phyloP scores from a whole-genome alignment of 2,797 vertebrate genomes.

The Martes flavigula region DNA sequence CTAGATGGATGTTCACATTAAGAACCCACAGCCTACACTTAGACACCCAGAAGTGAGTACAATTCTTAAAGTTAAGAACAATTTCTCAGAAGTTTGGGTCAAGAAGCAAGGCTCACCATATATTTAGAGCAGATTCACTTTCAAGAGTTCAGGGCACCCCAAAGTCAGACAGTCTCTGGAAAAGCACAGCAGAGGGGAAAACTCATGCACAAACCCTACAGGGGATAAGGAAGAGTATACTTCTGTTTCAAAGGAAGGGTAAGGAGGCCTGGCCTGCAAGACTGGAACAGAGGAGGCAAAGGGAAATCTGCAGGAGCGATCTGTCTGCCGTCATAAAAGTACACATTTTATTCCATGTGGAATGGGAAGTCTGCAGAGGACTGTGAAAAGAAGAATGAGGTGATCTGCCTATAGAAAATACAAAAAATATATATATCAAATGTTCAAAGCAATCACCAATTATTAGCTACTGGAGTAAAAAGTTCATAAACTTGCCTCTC shows the following conservation, averaged over 20 bases:
- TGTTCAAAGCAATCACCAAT: not conserved
- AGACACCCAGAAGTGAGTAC: not conserved
- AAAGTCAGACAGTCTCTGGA: not conserved
- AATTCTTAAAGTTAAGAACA: not conserved
- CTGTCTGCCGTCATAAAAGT: not conserved
- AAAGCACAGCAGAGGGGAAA: not conserved
- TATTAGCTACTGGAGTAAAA: not conserved
- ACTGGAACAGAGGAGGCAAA: not conserved
- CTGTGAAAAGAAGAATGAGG: not conserved
- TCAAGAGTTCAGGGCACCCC: not conserved
- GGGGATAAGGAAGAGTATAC: fast-evolving
- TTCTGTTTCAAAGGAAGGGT: not conserved
- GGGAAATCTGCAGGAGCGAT: not conserved
- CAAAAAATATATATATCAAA: not conserved
- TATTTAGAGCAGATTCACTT: not conserved
- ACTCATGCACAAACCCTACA: not conserved
- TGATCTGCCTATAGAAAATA: not conserved
- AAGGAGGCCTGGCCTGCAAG: not conserved
- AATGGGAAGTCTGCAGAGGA: not conserved
- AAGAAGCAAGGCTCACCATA: not conserved
- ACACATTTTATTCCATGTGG: not conserved
- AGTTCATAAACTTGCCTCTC: not conserved
- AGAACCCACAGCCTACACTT: not conserved
- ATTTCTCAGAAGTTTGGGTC: not conserved
- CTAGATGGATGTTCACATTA: not conserved